A percentile compares a stretch with the other conserved stretches of the same genome.
phyloP scores from a whole-genome alignment of 2,113 vertebrate species.

The Pitta sordida region DNA sequence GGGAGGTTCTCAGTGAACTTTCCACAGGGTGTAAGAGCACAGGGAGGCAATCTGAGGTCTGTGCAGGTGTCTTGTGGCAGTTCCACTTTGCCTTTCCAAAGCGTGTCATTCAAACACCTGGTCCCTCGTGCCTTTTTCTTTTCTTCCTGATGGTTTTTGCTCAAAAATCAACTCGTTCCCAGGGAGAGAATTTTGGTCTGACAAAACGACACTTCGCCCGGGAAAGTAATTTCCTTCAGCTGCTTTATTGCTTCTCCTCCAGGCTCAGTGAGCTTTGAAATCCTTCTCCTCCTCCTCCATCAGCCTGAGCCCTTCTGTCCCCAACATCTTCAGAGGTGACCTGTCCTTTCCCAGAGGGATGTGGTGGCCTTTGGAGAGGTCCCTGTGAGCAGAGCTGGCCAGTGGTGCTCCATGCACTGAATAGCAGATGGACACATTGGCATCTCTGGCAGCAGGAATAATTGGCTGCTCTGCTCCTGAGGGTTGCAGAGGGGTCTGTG shows the following conservation, averaged over 20 bases:
- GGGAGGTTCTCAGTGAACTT: rapidly evolving
- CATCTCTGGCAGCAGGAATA: not conserved
- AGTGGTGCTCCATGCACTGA: rapidly evolving
- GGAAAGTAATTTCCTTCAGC: not conserved
- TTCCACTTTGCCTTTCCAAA: not conserved
- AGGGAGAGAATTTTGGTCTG: not conserved
- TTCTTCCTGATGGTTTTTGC: not conserved
- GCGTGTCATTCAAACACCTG: not conserved
- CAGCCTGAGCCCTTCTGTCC: not conserved
- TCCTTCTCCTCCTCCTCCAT: not conserved
- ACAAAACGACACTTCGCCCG: not conserved
- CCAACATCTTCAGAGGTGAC: not conserved
- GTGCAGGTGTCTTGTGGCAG: not conserved
- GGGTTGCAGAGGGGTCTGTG: not conserved
- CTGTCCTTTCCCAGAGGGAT: not conserved
- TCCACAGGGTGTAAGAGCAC: rapidly evolving
- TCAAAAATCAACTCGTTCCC: not conserved
- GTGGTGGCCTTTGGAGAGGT: not conserved
- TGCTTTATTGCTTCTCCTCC: slow-evolving; percentile 1
- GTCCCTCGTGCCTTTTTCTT: not conserved
- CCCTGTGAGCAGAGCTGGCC: not conserved
- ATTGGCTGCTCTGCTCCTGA: not conserved
- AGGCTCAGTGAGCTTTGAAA: not conserved
- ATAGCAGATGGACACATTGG: not conserved
- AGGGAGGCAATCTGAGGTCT: not conserved